phyloP scores from a whole-genome alignment of 2,113 vertebrate species.

The Heterocephalus glaber region DNA sequence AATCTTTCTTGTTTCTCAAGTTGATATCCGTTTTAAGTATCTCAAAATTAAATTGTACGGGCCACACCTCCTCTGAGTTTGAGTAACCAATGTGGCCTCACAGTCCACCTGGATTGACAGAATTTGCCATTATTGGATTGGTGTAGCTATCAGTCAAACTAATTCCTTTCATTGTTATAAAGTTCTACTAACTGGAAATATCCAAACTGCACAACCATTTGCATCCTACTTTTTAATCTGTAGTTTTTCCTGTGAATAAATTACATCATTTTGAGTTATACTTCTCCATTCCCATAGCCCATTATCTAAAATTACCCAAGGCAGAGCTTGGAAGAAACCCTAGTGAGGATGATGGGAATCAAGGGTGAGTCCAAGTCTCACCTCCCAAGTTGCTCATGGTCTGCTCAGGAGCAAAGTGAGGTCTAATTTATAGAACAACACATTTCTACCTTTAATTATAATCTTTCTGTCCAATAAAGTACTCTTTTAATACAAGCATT shows the following conservation, averaged over 20 bases:
- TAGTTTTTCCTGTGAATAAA: neutral
- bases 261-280: neutral
- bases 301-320: neutral
- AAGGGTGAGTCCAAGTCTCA: neutral
- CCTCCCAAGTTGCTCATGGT: neutral
- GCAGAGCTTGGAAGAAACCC: too few relatives aligned
- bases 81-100: neutral
- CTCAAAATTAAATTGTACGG: neutral
- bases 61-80: neutral
- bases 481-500: neutral
- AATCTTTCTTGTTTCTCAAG: neutral
- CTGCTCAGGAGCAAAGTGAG: neutral
- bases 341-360: neutral
- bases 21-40: neutral
- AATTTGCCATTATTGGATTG: neutral
- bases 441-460: neutral
- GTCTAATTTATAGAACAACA: neutral
- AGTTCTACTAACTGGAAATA: neutral
- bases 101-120: neutral
- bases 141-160: neutral
- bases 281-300: neutral
- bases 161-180: neutral
- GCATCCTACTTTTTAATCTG: neutral
- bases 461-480: neutral
- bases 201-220: neutral